Evolutionary conservation across 2,888 invertebrate genomes (phyloP).

Genomic region (Acrobeloides nanus): DNA sequence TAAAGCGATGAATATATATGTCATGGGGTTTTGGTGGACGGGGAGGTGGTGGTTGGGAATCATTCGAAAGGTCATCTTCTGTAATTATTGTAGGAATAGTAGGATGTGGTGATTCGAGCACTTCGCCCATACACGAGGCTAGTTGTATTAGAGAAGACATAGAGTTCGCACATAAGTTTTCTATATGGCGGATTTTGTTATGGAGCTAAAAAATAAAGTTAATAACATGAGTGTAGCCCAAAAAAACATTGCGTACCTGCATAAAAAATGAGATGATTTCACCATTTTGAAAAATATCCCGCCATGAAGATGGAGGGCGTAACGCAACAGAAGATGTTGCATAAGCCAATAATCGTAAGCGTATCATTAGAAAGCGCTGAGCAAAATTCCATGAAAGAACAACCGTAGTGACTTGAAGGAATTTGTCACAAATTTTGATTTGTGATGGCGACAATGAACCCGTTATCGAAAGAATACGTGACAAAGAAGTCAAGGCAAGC

Average conservation of each 20-base stretch:
- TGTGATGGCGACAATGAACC: conserved; percentile 9
- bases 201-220: conserved; percentile 58
- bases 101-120: conserved; percentile 54
- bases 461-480: conserved; percentile 10
- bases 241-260: conserved; percentile 7
- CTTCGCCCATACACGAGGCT: conserved; percentile 65
- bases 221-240: background rate
- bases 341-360: conserved; percentile 10
- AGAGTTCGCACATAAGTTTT: conserved; percentile 70
- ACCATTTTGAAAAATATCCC: conserved; percentile 69
- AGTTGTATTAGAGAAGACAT: conserved; percentile 75
- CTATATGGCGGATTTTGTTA: conserved; percentile 71
- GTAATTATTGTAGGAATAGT: no score
- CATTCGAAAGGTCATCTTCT: no score
- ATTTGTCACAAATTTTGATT: conserved; percentile 26
- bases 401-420: conserved; percentile 69
- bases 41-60: background rate
- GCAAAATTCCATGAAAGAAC: conserved; percentile 73
- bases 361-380: conserved; percentile 18
- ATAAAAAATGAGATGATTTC: conserved; percentile 59
- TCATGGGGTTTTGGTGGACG: conserved; percentile 15
- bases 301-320: conserved; percentile 66
- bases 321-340: conserved; percentile 56
- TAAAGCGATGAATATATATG: conserved; percentile 18
- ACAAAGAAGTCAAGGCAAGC: conserved; percentile 60